These are phyloP conservation scores for Heliothis virescens DNA, from an alignment of 1,140 invertebrate genomes.

Conservation along the genomic window DNA sequence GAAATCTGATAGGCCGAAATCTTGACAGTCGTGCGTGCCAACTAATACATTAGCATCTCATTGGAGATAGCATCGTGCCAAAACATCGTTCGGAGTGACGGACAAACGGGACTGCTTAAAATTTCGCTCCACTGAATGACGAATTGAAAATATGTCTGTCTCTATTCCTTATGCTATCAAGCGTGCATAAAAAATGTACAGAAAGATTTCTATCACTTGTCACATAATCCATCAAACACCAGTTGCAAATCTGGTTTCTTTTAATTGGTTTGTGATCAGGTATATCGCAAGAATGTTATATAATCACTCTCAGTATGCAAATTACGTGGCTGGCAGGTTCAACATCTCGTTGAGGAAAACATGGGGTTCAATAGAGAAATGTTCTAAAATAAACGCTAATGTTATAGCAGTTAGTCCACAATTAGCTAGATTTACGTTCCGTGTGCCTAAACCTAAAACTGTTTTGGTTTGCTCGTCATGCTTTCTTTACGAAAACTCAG, in stretches of 20 bases:
- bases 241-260: slow-evolving; percentile 47
- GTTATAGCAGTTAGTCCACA: no score
- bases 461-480: slow-evolving; percentile 18
- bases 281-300: slow-evolving; percentile 32
- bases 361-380: slow-evolving; percentile 25
- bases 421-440: no score
- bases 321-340: slow-evolving; percentile 2
- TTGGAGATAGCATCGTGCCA: slow-evolving; percentile 70
- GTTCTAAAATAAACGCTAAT: background rate
- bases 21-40: slow-evolving; percentile 61
- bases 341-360: slow-evolving; percentile 42
- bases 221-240: slow-evolving; percentile 43
- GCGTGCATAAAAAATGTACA: slow-evolving; percentile 30
- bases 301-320: slow-evolving; percentile 46
- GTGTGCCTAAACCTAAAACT: slow-evolving; percentile 1
- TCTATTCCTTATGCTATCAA: slow-evolving; percentile 46
- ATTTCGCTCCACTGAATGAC: slow-evolving; percentile 56
- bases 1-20: slow-evolving; percentile 70
- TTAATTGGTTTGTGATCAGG: slow-evolving; percentile 28
- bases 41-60: slow-evolving; percentile 75
- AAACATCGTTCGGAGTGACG: slow-evolving; percentile 58
- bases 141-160: slow-evolving; percentile 53
- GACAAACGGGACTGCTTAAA: slow-evolving; percentile 52
- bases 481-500: slow-evolving; percentile 11
- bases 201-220: slow-evolving; percentile 26